Conservation (phyloP, 2,888 invertebrate genomes). For the Acronicta aceris region DNA sequence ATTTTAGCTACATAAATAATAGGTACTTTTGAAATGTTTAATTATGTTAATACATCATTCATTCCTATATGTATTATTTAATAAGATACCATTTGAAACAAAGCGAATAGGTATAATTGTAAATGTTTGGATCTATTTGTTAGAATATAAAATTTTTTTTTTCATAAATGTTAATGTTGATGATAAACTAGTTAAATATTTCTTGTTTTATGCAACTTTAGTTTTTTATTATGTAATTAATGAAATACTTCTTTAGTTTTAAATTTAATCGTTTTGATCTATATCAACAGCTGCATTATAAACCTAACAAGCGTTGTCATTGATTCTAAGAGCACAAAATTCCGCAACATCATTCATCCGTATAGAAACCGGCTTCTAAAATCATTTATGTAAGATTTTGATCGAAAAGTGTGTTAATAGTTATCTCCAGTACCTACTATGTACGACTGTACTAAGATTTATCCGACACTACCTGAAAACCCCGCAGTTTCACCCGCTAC, state of each 20-base stretch:
- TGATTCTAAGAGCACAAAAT: constrained; percentile 40
- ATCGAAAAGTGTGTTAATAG: constrained; percentile 41
- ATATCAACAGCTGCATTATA: constrained; percentile 3
- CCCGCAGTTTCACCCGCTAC: no score
- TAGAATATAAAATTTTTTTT: no score
- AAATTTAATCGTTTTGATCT: background rate
- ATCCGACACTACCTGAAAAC: no score
- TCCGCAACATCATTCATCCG: constrained; percentile 52
- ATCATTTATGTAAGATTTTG: constrained; percentile 47
- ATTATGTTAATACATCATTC: no score
- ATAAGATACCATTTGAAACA: no score
- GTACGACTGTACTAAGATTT: background rate
- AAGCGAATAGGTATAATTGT: no score
- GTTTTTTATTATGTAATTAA: background rate
- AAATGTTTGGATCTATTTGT: no score
- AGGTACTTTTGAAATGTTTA: no score
- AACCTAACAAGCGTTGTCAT: constrained; percentile 26
- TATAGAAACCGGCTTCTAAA: constrained; percentile 34
- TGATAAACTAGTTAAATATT: background rate
- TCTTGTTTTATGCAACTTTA: background rate
- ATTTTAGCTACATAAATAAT: no score
- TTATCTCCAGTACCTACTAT: constrained; percentile 5
- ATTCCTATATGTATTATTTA: no score
- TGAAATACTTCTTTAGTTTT: background rate
- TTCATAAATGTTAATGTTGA: no score